A percentile compares a stretch with the other conserved stretches of the same genome.
phyloP scores from a whole-genome alignment of 1,140 invertebrate species.

The Macrobrachium nipponense region DNA sequence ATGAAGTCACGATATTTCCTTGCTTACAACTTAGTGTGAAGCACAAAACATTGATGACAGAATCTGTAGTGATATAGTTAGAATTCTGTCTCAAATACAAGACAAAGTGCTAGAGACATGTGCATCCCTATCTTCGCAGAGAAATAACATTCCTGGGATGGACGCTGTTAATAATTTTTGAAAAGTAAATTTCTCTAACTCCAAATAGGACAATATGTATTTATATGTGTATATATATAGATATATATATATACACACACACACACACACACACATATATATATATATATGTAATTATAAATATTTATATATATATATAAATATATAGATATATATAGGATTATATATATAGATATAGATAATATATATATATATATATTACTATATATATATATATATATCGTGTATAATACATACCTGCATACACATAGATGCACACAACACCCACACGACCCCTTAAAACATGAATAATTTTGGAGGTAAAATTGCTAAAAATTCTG shows the following conservation, averaged over 20 bases:
- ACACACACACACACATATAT: background rate
- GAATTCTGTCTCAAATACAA: no score
- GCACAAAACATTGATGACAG: no score
- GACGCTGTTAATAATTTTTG: no score
- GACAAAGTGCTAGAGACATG: no score
- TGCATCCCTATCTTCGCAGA: no score
- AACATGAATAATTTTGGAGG: no score
- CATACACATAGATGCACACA: background rate
- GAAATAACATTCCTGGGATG: no score
- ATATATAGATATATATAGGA: slow-evolving; percentile 19
- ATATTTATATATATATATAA: slow-evolving; percentile 20
- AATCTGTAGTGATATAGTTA: no score
- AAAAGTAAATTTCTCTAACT: no score
- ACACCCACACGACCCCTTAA: background rate
- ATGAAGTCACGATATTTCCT: no score
- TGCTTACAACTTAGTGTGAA: no score
- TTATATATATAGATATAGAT: slow-evolving; percentile 22
- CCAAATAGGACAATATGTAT: background rate
- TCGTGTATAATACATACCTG: background rate
- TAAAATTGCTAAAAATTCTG: no score
- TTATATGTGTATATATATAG: background rate
- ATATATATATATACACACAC: background rate
- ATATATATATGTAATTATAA: background rate
- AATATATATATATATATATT: slow-evolving; percentile 24
- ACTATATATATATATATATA: slow-evolving; percentile 7